Base-by-base conservation (phyloP, 2,888 invertebrate species). In the Trachelus troglodyta region DNA sequence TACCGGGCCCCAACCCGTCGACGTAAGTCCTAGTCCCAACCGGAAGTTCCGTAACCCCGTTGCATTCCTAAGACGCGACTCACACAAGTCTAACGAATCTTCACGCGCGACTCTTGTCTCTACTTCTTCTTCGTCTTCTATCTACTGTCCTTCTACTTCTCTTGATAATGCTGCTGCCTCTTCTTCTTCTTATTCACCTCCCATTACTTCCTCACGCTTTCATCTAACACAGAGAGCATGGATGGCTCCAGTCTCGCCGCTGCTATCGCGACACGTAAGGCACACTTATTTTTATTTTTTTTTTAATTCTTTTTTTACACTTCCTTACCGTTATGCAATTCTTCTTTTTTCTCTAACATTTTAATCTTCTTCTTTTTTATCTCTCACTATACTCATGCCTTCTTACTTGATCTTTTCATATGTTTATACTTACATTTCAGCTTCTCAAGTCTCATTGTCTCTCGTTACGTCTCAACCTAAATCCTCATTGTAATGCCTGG, bases 1-100 rank as follows among this genome's bases (percentile, higher is more conserved):
- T 88, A 97, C 97, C 33, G 96, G 95, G 74, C 97, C 97, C 0
- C 95, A 96, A 85, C 97, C 97, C 73, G 98, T 97, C 83, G 97
- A 97, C 92, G 98, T 98, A 92, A 96, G 96, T 94, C 88, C 80
- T 73, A 73, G 35, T 74, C 69, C 79, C 74, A 69, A 75, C 69
- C 34, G 69, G 68, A 73, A 75, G 74, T 73, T 79, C 74, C 74
- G 74, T 37, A 77, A 30, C 69, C 75, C 74, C 33, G 75, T 74
- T 76, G 40, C 34, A 75, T 75, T 79, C 69, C 31, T 71, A n/a
- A 31, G 33, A 30, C 30, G 34, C 33, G 15, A 34, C 31, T 56
- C 23, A 69, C 73, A 75, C 35, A 75, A 74, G 69, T 34, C 35
- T 75, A 76, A 75, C 76, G 74, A 79, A 56, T 34, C 75, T 56